Evolutionary conservation across 2,113 vertebrate genomes (phyloP).

Genomic region (Cyanocitta stelleri): DNA sequence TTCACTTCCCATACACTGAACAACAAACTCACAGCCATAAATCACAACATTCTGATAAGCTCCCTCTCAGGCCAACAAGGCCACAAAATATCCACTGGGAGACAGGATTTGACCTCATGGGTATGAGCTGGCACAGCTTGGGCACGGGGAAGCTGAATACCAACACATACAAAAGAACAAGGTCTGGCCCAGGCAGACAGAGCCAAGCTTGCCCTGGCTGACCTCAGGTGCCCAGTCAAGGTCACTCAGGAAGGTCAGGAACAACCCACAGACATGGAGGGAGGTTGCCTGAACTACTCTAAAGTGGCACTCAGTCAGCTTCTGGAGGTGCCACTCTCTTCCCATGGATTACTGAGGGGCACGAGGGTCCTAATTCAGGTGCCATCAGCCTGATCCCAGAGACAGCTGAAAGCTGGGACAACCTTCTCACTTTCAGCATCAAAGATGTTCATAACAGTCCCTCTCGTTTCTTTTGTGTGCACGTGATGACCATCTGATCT

Average conservation of each 20-base stretch:
- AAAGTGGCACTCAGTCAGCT: not conserved
- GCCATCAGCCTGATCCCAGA: not conserved
- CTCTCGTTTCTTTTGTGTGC: not conserved
- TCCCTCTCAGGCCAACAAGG: not conserved
- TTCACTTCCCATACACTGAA: not conserved
- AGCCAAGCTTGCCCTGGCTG: not conserved
- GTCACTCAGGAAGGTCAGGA: not conserved
- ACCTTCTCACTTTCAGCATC: not conserved
- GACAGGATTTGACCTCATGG: not conserved
- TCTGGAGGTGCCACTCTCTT: not conserved
- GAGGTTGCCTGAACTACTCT: not conserved
- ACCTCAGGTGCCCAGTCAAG: not conserved
- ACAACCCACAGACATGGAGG: not conserved
- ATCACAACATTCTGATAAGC: not conserved
- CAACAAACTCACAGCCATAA: not conserved
- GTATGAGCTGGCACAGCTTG: not conserved
- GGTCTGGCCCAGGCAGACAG: not conserved
- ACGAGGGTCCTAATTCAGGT: not conserved
- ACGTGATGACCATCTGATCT: not conserved
- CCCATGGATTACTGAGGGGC: not conserved
- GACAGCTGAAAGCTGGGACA: not conserved
- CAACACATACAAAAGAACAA: not conserved
- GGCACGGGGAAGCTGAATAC: fast-evolving
- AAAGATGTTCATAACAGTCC: not conserved
- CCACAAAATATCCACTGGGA: not conserved